Evolutionary conservation across 2,797 vertebrate genomes (phyloP), one percentile per base, ranked within the genome.

Genomic region (Numenius phaeopus): DNA sequence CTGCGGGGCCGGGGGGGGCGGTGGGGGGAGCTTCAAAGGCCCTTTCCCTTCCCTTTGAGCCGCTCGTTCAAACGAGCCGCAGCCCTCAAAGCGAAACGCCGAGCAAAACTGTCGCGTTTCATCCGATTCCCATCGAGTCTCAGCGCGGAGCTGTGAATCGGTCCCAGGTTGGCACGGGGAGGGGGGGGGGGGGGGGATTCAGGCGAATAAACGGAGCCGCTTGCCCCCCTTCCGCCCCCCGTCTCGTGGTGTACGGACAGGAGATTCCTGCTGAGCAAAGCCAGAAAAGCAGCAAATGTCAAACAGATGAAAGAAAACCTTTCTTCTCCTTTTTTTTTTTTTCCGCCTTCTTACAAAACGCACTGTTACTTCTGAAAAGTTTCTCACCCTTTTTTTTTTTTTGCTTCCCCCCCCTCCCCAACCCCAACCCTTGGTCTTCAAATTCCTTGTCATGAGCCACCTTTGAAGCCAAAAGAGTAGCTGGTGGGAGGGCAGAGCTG

Each of bases 11-110:
- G 82, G 92, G 16, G 27, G 27, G 14, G 49, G 34, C 8, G 34
- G 34, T 37, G 34, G 49, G 49, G 49, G 24, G 14, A 50, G 62
- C 82, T 94, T 97, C 94, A 96, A 92, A 97, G 84, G 50, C 37
- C 72, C 62, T n/a, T 82, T 94, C 7, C 27, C 58, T 85, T 91
- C 94, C 79, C 94, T 97, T 96, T 96, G 96, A 97, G 95, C 67
- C 70, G 46, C 94, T 80, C 2, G 37, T 96, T 97, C 95, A 97
- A 95, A 97, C 23, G 27, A 86, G 37, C 57, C 27, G 39, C 47
- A 80, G 75, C 77, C 46, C 89, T 96, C 92, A 96, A 95, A 97
- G 95, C 5, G 10, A 39, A 89, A 57, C 2, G 1, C 73, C 0
- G 54, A 93, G 94, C 57, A 44, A 76, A 94, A 90, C 91, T 10